phyloP scores from a whole-genome alignment of 2,113 vertebrate species.

The cat (Felis catus) region F.catus_Fca126_mat1.0 CM031420.1:93965501-93966000 shows the following conservation, averaged over 20 bases:
- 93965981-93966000: too few relatives aligned
- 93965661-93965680: slow-evolving; percentile 85
- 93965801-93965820: neutral
- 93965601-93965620: neutral
- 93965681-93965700: slow-evolving; percentile 68
- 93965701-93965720: slow-evolving; percentile 53
- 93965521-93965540: neutral
- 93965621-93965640: neutral
- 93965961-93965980: neutral
- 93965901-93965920: neutral
- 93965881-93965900: neutral
- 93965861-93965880: neutral
- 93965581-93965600: neutral
- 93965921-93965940: slow-evolving; percentile 14
- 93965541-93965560: neutral
- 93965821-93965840: neutral
- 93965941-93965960: neutral
- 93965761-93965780: slow-evolving; percentile 75
- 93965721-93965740: slow-evolving; percentile 78
- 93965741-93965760: slow-evolving; percentile 62
- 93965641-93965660: slow-evolving; percentile 77
- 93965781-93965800: slow-evolving; percentile 32
- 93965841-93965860: neutral
- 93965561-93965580: neutral
- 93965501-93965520: neutral